These are phyloP conservation scores for Phenacoccus solenopsis DNA, from an alignment of 1,140 invertebrate species.

Conservation along the genomic window DNA sequence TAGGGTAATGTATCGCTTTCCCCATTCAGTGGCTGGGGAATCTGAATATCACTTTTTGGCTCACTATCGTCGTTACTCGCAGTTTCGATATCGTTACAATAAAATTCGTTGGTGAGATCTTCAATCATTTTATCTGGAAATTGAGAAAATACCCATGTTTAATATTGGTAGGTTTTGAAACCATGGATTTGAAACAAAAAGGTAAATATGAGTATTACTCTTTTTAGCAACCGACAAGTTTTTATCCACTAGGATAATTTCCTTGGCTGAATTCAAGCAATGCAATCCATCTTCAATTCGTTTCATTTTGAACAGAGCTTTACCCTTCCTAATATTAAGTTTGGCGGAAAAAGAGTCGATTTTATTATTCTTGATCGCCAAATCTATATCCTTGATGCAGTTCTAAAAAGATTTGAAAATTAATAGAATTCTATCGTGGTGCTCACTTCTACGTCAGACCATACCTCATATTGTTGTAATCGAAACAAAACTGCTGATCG, in stretches of 20 bases:
- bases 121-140: not conserved
- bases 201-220: slow-evolving; percentile 26
- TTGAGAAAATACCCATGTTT: too few species aligned
- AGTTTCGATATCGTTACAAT: not conserved
- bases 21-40: not conserved
- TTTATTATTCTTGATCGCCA: slow-evolving; percentile 32
- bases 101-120: not conserved
- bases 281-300: slow-evolving; percentile 29
- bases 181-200: not conserved
- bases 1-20: not conserved
- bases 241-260: slow-evolving; percentile 26
- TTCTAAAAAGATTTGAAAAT: slow-evolving; percentile 26
- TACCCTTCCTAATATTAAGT: slow-evolving; percentile 32
- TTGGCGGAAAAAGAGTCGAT: slow-evolving; percentile 33
- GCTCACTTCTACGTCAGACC: not conserved
- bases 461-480: slow-evolving; percentile 31
- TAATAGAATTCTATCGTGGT: not conserved
- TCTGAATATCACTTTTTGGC: not conserved
- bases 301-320: slow-evolving; percentile 32
- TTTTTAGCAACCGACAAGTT: slow-evolving; percentile 29
- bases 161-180: too few species aligned
- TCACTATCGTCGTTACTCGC: not conserved
- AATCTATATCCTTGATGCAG: slow-evolving; percentile 34
- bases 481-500: slow-evolving; percentile 37
- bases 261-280: slow-evolving; percentile 27